phyloP scores from a whole-genome alignment of 2,888 invertebrate genomes.

The Eurytoma adleriae region DNA sequence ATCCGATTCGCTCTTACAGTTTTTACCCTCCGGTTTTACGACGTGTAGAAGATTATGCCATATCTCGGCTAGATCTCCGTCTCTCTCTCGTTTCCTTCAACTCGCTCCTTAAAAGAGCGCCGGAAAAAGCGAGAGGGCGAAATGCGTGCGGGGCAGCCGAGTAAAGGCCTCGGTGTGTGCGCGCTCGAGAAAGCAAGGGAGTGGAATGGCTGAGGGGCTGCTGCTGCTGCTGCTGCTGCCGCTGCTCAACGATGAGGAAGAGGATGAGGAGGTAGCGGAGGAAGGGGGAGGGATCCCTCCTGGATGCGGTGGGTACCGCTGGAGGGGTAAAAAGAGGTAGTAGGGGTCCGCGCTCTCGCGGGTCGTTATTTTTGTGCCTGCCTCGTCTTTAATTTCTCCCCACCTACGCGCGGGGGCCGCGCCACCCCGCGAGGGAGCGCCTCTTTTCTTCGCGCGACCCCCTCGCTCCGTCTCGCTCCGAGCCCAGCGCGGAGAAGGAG shows the following conservation, averaged over 20 bases:
- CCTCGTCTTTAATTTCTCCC: slow-evolving; percentile 76
- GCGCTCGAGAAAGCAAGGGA: slow-evolving; percentile 45
- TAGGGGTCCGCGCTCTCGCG: slow-evolving; percentile 61
- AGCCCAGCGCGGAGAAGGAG: not conserved
- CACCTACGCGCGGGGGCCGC: slow-evolving; percentile 61
- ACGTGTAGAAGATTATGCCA: slow-evolving; percentile 68
- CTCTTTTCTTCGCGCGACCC: not conserved
- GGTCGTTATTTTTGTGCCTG: slow-evolving; percentile 76
- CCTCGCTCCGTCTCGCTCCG: slow-evolving; percentile 15
- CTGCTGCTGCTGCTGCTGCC: slow-evolving; percentile 37
- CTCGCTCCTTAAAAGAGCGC: slow-evolving; percentile 40
- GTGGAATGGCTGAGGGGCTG: slow-evolving; percentile 57
- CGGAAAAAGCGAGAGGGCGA: slow-evolving; percentile 20
- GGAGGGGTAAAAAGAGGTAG: slow-evolving; percentile 58
- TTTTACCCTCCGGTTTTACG: slow-evolving; percentile 66
- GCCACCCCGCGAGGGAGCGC: slow-evolving; percentile 46
- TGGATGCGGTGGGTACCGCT: slow-evolving; percentile 7
- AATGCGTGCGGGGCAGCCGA: slow-evolving; percentile 7
- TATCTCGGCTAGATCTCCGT: slow-evolving; percentile 40
- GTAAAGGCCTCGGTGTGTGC: slow-evolving; percentile 31
- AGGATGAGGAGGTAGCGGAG: slow-evolving; percentile 48
- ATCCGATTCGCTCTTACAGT: slow-evolving; percentile 64
- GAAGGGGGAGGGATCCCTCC: slow-evolving; percentile 21
- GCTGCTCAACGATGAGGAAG: slow-evolving; percentile 23
- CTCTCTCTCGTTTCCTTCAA: slow-evolving; percentile 21